Evolutionary conservation across 2,113 vertebrate genomes (phyloP).

Genomic region (Albula goreensis): DNA sequence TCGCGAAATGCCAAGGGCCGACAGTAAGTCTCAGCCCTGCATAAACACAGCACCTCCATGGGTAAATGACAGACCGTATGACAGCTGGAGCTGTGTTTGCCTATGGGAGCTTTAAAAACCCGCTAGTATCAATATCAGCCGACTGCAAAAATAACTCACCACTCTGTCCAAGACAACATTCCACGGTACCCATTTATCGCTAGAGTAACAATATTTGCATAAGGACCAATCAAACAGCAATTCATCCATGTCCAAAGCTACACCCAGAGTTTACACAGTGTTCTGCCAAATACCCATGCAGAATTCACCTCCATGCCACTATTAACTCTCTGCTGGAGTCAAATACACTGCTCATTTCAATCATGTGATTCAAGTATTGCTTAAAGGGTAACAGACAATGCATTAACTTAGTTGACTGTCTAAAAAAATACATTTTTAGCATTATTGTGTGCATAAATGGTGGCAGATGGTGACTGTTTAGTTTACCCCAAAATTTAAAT

Average conservation of each 20-base stretch:
- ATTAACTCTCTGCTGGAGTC: constrained; percentile 37
- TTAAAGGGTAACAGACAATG: background rate
- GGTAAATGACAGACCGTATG: background rate
- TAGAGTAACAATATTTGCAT: constrained; percentile 39
- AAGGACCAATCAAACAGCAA: constrained; percentile 56
- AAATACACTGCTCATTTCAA: constrained; percentile 29
- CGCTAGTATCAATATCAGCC: constrained; percentile 47
- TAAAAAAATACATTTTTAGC: background rate
- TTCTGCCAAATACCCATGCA: constrained; percentile 32
- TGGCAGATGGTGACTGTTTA: background rate
- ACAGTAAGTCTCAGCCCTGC: background rate
- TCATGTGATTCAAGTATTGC: constrained; percentile 17
- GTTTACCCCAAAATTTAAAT: background rate
- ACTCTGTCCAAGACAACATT: background rate
- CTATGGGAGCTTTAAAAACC: background rate
- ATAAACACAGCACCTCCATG: background rate
- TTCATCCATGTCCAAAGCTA: constrained; percentile 41
- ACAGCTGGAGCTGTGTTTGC: background rate
- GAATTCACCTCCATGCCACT: constrained; percentile 43
- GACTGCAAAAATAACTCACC: constrained; percentile 34
- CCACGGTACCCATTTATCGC: constrained; percentile 10
- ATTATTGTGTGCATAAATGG: background rate
- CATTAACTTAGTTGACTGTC: background rate
- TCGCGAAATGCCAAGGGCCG: background rate
- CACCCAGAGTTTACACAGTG: constrained; percentile 57